phyloP scores from a whole-genome alignment of 1,140 invertebrate species.

The Lepidurus packardi region DNA sequence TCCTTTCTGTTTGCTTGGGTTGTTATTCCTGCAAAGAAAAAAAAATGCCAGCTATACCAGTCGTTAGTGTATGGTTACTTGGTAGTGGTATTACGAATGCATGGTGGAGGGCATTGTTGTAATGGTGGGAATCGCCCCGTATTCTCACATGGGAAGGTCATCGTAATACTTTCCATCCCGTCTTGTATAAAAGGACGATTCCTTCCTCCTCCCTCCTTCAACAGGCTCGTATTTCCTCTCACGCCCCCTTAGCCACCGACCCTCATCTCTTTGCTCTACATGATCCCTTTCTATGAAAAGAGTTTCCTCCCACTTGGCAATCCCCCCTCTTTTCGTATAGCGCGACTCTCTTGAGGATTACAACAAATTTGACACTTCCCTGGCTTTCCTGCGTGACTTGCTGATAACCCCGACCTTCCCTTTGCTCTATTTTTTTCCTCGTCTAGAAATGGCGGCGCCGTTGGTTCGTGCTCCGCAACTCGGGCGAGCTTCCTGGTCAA shows the following conservation, averaged over 20 bases:
- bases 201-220: slow-evolving; percentile 13
- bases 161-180: not conserved
- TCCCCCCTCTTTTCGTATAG: not conserved
- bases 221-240: slow-evolving; percentile 30
- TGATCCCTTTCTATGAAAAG: not conserved
- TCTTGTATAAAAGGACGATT: not conserved
- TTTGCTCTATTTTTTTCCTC: slow-evolving; percentile 38
- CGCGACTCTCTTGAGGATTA: not conserved
- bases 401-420: not conserved
- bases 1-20: not conserved
- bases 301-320: slow-evolving; percentile 1
- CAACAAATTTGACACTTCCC: slow-evolving; percentile 2
- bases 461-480: slow-evolving; percentile 85
- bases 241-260: slow-evolving; percentile 6
- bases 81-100: not conserved
- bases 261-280: slow-evolving; percentile 13
- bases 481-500: slow-evolving; percentile 83
- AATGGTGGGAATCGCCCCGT: slow-evolving; percentile 14
- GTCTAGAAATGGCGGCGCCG: slow-evolving; percentile 84
- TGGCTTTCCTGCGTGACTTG: not conserved
- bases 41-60: not conserved
- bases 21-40: not conserved
- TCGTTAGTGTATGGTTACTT: not conserved
- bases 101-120: slow-evolving; percentile 1
- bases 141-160: slow-evolving; percentile 3